phyloP scores from a whole-genome alignment of 2,797 vertebrate genomes.

The Ambastaia sidthimunki region DNA sequence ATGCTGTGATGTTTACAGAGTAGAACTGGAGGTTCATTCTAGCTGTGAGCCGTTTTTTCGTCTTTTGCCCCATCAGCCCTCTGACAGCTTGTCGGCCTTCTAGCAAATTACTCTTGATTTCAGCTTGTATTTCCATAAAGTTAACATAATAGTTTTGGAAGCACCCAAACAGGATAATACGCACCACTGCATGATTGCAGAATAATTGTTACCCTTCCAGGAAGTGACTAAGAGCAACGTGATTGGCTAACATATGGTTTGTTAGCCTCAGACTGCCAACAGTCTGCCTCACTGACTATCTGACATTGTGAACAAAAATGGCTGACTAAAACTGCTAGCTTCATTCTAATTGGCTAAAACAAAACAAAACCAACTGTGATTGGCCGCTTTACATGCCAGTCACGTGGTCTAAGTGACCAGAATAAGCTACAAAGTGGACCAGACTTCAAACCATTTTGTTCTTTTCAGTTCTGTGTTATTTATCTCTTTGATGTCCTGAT shows the following conservation, averaged over 20 bases:
- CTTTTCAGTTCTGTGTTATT: background rate
- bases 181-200: background rate
- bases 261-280: too few species aligned
- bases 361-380: background rate
- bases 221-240: constrained; percentile 13
- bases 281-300: too few species aligned
- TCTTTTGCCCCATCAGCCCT: constrained; percentile 27
- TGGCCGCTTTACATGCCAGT: background rate
- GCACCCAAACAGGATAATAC: constrained; percentile 1
- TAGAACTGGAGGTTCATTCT: constrained; percentile 32
- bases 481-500: background rate
- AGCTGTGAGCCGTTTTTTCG: constrained; percentile 37
- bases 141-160: constrained; percentile 34
- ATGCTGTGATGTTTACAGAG: constrained; percentile 45
- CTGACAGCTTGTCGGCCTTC: constrained; percentile 17
- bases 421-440: background rate
- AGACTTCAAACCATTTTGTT: background rate
- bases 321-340: background rate
- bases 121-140: constrained; percentile 17
- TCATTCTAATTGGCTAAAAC: background rate
- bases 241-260: background rate
- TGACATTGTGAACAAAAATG: background rate
- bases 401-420: background rate
- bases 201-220: constrained; percentile 1
- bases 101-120: constrained; percentile 45